Percentiles rank a stretch among this genome's conserved stretches.
phyloP scores from a whole-genome alignment of 1,140 invertebrate genomes.

The Leptinotarsa lineolata region DNA sequence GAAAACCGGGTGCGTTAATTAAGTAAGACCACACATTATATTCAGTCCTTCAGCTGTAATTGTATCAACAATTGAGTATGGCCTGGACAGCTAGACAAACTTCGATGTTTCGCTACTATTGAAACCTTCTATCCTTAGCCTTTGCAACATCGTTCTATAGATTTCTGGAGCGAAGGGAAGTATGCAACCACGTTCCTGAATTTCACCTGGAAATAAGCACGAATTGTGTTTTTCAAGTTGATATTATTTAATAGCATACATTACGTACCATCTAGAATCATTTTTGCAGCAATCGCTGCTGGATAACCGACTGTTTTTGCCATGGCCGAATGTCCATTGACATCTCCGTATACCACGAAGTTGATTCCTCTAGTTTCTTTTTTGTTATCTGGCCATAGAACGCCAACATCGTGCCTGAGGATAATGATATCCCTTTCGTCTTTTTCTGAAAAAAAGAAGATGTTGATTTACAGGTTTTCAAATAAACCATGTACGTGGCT shows the following conservation, averaged over 20 bases:
- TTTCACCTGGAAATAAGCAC: constrained; percentile 76
- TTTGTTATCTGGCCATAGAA: constrained; percentile 87
- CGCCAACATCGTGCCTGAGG: constrained; percentile 89
- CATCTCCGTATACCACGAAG: constrained; percentile 91
- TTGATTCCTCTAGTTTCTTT: constrained; percentile 86
- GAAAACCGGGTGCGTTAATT: no score
- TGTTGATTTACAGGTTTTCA: no score
- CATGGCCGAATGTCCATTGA: constrained; percentile 92
- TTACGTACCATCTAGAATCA: constrained; percentile 88
- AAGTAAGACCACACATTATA: no score
- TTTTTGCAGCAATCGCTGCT: constrained; percentile 93
- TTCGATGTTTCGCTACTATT: constrained; percentile 72
- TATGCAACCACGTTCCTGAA: constrained; percentile 91
- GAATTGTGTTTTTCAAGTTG: no score
- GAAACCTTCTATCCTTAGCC: constrained; percentile 85
- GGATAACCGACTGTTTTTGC: constrained; percentile 96
- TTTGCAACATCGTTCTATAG: constrained; percentile 85
- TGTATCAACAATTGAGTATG: no score
- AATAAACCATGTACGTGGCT: no score
- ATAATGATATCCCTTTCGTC: constrained; percentile 94
- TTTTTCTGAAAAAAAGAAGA: constrained; percentile 59
- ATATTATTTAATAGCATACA: not conserved
- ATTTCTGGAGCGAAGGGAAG: constrained; percentile 88
- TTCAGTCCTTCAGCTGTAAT: no score
- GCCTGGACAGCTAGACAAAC: constrained; percentile 39